Percentiles rank a stretch among this genome's conserved stretches.
These are phyloP conservation scores for Macrochelys suwanniensis DNA, from an alignment of 2,797 vertebrate genomes.

Conservation along the genomic window DNA sequence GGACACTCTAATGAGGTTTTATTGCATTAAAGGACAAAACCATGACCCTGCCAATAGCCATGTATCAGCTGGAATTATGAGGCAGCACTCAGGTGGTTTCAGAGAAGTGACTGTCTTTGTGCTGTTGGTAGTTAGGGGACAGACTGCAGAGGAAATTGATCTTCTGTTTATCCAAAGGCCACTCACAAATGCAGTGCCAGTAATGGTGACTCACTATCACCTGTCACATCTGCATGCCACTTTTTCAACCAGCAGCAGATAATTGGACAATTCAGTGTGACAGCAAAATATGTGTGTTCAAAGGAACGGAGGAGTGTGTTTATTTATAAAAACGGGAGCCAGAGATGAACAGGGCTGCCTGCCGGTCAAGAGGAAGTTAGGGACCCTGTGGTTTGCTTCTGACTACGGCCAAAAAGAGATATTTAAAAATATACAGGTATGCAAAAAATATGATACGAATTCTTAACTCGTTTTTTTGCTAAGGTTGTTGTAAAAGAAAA, in stretches of 20 bases:
- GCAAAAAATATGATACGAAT: constrained; percentile 24
- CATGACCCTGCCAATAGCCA: background rate
- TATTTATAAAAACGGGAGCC: constrained; percentile 62
- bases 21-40: background rate
- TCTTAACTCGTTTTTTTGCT: constrained; percentile 10
- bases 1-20: background rate
- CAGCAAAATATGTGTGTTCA: constrained; percentile 42
- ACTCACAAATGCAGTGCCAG: background rate
- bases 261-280: background rate
- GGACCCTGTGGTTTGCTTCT: constrained; percentile 31
- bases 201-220: background rate
- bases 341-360: constrained; percentile 61
- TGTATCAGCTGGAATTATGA: fast-evolving
- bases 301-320: constrained; percentile 31
- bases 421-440: background rate
- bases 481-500: constrained; percentile 17
- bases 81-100: background rate
- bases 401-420: constrained; percentile 28
- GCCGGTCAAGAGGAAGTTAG: constrained; percentile 38
- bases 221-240: background rate
- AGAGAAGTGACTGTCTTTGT: background rate
- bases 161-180: background rate
- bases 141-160: background rate
- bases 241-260: background rate
- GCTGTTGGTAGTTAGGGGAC: background rate